These are phyloP conservation scores for Hypolimnas misippus DNA, from an alignment of 2,888 invertebrate species.

Conservation along the genomic window DNA sequence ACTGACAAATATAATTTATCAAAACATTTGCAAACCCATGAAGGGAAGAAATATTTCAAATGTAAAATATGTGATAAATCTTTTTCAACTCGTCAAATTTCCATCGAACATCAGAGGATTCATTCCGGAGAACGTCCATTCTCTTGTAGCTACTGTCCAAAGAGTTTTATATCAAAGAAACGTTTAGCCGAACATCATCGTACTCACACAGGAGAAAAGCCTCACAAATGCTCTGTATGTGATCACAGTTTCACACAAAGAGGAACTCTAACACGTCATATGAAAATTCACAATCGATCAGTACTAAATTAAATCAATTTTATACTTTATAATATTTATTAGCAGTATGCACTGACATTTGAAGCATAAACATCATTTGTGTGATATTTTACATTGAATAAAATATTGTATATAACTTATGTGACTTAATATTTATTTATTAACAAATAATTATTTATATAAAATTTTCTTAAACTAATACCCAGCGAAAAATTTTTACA, in stretches of 20 bases:
- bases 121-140: slow-evolving; percentile 75
- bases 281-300: slow-evolving; percentile 68
- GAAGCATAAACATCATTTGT: not conserved
- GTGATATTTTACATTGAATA: slow-evolving; percentile 8
- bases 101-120: slow-evolving; percentile 71
- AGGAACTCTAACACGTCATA: slow-evolving; percentile 72
- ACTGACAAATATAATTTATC: slow-evolving; percentile 71
- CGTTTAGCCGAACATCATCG: slow-evolving; percentile 68
- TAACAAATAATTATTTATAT: not conserved
- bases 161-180: slow-evolving; percentile 68
- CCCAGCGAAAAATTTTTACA: not conserved
- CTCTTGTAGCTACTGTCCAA: slow-evolving; percentile 63
- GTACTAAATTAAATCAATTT: not conserved
- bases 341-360: not conserved
- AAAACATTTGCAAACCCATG: slow-evolving; percentile 70
- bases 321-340: slow-evolving; percentile 2
- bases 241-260: slow-evolving; percentile 72
- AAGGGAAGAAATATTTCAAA: slow-evolving; percentile 66
- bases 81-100: slow-evolving; percentile 59
- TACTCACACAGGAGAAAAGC: slow-evolving; percentile 75
- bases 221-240: slow-evolving; percentile 69
- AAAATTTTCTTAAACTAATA: not conserved
- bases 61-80: slow-evolving; percentile 73
- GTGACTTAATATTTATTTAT: slow-evolving; percentile 12
- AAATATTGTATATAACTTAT: not conserved